Evolutionary conservation across 1,140 invertebrate species (phyloP), one percentile per base, ranked within the genome.

Genomic region (Aphelenchoides fujianensis): DNA sequence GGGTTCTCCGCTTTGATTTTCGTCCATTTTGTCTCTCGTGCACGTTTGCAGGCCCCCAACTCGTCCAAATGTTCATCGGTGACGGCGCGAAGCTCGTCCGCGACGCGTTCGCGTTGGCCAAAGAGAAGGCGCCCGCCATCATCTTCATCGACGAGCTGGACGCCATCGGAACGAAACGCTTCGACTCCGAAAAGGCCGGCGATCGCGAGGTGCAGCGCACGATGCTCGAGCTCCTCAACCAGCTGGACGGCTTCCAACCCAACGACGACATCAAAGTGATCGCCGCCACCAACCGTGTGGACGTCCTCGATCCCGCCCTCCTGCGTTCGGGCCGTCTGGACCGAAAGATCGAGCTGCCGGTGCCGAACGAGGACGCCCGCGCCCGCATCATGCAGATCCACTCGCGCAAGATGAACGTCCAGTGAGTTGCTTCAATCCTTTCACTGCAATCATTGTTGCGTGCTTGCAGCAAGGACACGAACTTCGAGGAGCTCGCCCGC

Each of bases 71-170:
- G 96, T 98, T 98, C 84, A 90, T 90, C 80, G 96, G 96, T 86
- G 96, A 99, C 86, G 96, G 96, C 77, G 95, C 96, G 0, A 99
- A 98, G 86, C 86, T 98, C 23, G 97, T 99, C 0, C 89, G 97
- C 68, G 97, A 99, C 88, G 97, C 97, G 0, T 99, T 99, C 87
- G 95, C 95, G 1, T 86, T 99, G 2, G 97, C 97, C 9, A 99
- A 98, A 86, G 97, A 99, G 84, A 98, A 99, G 86, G 91, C 95
- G 1, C 97, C 97, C 0, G 94, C 97, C 0, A 98, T 99, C 75
- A 98, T 99, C 77, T 99, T 99, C 83, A 99, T 99, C 85, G 97
- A 99, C 87, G 97, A 99, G 85, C 87, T 99, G 74, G 97, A 99
- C 88, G 97, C 97, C 41, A 99, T 99, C 84, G 95, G 93, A 76